phyloP scores from a whole-genome alignment of 2,888 invertebrate genomes.

The Laothoe populi region DNA sequence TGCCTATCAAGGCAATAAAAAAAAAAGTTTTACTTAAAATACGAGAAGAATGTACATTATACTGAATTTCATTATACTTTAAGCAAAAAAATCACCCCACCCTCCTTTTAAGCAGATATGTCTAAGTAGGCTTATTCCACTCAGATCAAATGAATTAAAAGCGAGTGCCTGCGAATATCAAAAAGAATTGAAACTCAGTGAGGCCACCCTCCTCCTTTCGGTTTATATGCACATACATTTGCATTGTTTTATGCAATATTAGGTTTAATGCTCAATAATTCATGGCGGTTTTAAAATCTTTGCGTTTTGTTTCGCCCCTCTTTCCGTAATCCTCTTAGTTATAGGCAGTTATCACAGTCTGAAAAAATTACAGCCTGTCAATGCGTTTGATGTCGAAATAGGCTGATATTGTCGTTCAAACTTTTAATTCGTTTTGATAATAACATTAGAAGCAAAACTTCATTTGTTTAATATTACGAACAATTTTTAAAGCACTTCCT shows the following conservation, averaged over 20 bases:
- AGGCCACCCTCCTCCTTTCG: conserved; percentile 6
- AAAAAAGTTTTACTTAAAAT: too few relatives aligned
- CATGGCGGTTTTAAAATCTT: conserved; percentile 48
- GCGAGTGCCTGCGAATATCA: not conserved
- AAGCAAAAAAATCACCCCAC: not conserved
- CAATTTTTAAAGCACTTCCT: too few relatives aligned
- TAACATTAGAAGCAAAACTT: too few relatives aligned
- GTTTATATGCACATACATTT: conserved; percentile 32
- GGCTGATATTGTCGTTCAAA: not conserved
- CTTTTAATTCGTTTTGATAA: too few relatives aligned
- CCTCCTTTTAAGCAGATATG: conserved; percentile 12
- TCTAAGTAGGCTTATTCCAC: conserved; percentile 8
- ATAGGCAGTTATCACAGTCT: conserved; percentile 27
- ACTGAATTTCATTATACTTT: not conserved
- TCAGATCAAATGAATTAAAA: conserved; percentile 20
- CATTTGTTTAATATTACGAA: too few relatives aligned
- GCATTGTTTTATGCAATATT: conserved; percentile 27
- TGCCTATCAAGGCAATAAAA: too few relatives aligned
- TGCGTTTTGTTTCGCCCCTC: conserved; percentile 41
- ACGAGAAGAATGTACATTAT: not conserved
- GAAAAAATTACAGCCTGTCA: not conserved
- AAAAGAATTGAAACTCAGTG: conserved; percentile 4
- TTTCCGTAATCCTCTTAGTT: conserved; percentile 46
- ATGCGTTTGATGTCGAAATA: not conserved
- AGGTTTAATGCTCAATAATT: conserved; percentile 51